Base-by-base conservation (phyloP, 2,888 invertebrate genomes). In the Dendrolimus pini region DNA sequence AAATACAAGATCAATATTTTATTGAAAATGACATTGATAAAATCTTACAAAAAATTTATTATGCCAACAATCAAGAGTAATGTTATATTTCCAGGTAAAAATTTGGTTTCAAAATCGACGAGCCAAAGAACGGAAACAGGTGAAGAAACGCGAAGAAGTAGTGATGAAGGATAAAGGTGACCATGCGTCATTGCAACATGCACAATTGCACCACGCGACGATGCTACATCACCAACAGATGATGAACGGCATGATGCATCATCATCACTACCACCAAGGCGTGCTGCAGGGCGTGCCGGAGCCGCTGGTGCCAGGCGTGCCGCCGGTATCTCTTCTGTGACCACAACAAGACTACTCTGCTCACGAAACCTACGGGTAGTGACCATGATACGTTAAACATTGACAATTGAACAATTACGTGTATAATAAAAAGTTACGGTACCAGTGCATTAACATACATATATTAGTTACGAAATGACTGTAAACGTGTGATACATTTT, bases 101-200 rank as follows among this genome's bases (percentile, higher is more conserved):
- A 95, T 95, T 61, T 95, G 95, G 95, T 98, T 97, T 80, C 97
- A 97, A 92, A 98, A 98, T 82, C 93, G 98, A 13, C 93, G 98
- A 54, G 98, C 98, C 57, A 98, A 98, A 86, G 98, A 98, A 75
- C 93, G 98, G 10, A 98, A 98, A 82, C 95, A 96, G 78, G 89
- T 89, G 54, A 97, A 98, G 80, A 98, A 98, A 85, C 94, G 95
- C 54, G 95, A 95, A 65, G 96, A 96, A 71, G 92, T 93, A 10
- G 88, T 92, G 41, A 91, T 92, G 84, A 93, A 93, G 65, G 93
- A 93, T 65, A 93, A 93, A 63, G 91, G 91, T 1, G 89, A 88
- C 59, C 91, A 91, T 65, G 85, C 90, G 42, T 89, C 90, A 9
- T 70, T 92, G 10, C 91, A 91, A 61, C 89, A 90, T 69, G 89